Percentiles rank a stretch among this genome's conserved stretches.
Conservation (phyloP, 1,140 invertebrate genomes). For the Drosophila sucinea region DNA sequence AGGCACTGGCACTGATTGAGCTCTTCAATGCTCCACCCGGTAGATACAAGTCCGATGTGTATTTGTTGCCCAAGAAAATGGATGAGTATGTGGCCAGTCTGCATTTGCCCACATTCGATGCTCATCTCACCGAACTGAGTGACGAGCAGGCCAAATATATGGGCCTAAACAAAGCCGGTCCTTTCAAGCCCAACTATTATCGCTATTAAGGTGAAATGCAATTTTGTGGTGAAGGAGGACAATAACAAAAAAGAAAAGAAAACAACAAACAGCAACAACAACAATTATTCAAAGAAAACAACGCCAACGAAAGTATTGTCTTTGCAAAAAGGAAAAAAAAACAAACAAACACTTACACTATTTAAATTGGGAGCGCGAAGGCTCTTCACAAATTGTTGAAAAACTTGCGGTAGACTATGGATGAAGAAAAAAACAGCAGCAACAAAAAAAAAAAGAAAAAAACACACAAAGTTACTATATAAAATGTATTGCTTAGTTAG, state of each 20-base stretch:
- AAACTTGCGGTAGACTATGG: conserved; percentile 25
- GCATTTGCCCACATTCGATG: conserved; percentile 98
- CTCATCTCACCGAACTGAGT: conserved; percentile 96
- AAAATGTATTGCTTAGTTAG: conserved; percentile 68
- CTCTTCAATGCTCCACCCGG: conserved; percentile 97
- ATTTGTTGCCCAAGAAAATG: conserved; percentile 99
- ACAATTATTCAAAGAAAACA: conserved; percentile 40
- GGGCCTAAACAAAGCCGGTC: conserved; percentile 98
- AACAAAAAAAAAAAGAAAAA: conserved; percentile 40
- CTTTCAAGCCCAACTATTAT: conserved; percentile 99
- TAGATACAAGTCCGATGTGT: conserved; percentile 98
- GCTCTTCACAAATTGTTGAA: conserved; percentile 7
- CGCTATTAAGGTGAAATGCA: conserved; percentile 85
- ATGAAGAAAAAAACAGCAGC: conserved; percentile 17
- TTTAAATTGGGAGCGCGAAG: conserved; percentile 30
- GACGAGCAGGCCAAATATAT: conserved; percentile 99
- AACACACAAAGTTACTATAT: conserved; percentile 75
- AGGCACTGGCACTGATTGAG: conserved; percentile 97
- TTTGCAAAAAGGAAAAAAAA: conserved; percentile 69
- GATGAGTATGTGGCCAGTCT: conserved; percentile 96
- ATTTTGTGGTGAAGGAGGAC: conserved; percentile 39
- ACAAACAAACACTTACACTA: conserved; percentile 25
- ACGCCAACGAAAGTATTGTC: conserved; percentile 81
- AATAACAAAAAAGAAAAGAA: conserved; percentile 46
- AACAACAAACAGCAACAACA: conserved; percentile 32